Percentiles rank a stretch among this genome's conserved stretches.
These are phyloP conservation scores for Varecia variegata DNA, from an alignment of 2,797 vertebrate genomes.

Conservation along the genomic window DNA sequence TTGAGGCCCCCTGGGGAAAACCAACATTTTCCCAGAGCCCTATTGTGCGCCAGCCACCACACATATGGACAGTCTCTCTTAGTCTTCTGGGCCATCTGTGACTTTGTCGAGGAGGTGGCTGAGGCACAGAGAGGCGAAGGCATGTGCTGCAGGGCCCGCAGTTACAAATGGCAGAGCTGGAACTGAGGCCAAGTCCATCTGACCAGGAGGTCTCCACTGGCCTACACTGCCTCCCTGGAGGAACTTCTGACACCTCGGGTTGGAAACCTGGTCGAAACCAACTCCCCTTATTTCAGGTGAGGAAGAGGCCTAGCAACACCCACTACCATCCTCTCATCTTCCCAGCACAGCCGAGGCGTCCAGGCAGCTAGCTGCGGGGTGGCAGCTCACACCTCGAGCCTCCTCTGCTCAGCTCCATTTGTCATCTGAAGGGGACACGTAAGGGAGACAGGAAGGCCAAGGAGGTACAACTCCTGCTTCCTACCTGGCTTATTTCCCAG, in stretches of 20 bases:
- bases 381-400: not conserved
- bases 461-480: not conserved
- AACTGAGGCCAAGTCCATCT: not conserved
- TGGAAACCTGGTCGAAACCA: not conserved
- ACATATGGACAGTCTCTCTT: not conserved
- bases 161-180: not conserved
- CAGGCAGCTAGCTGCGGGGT: not conserved
- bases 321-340: not conserved
- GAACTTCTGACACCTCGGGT: not conserved
- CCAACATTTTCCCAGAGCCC: not conserved
- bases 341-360: accelerated
- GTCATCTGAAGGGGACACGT: not conserved
- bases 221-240: not conserved
- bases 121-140: not conserved
- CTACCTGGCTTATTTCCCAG: not conserved
- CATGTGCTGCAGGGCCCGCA: not conserved
- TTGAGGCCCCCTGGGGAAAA: not conserved
- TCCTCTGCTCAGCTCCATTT: not conserved
- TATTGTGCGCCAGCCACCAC: accelerated
- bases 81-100: not conserved
- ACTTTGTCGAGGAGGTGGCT: not conserved
- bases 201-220: not conserved
- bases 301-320: not conserved
- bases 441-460: not conserved
- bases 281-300: not conserved